Conservation (phyloP, 2,888 invertebrate species). For the Lagria hirta region DNA sequence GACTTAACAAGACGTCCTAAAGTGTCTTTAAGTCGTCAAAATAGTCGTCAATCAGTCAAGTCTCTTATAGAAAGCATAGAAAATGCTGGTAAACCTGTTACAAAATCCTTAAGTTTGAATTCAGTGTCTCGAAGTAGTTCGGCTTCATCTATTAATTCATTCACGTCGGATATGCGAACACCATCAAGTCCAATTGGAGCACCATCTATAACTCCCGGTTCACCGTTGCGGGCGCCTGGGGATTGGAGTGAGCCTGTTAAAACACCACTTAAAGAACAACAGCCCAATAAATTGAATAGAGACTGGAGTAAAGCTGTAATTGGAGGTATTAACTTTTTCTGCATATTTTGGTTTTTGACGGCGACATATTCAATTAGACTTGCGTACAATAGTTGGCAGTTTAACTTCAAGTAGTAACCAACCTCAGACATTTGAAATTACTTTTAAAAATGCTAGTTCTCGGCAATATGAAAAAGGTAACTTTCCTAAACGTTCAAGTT, state of each 20-base stretch:
- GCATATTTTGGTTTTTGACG: background rate
- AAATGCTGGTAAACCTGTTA: slow-evolving; percentile 73
- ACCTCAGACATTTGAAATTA: too few relatives aligned
- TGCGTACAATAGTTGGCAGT: too few relatives aligned
- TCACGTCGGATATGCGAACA: slow-evolving; percentile 55
- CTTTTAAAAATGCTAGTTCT: too few relatives aligned
- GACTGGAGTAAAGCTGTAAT: slow-evolving; percentile 46
- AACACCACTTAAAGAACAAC: slow-evolving; percentile 56
- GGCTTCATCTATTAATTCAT: slow-evolving; percentile 62
- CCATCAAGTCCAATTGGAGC: slow-evolving; percentile 46
- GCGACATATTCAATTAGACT: slow-evolving; percentile 1
- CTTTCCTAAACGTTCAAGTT: too few relatives aligned
- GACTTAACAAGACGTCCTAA: slow-evolving; percentile 63
- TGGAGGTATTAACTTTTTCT: slow-evolving; percentile 27
- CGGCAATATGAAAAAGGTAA: too few relatives aligned
- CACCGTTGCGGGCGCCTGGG: slow-evolving; percentile 55
- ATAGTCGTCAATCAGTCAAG: slow-evolving; percentile 84
- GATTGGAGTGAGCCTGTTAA: slow-evolving; percentile 59
- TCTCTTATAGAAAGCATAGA: slow-evolving; percentile 90
- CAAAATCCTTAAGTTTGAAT: slow-evolving; percentile 15
- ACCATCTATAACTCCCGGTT: slow-evolving; percentile 50
- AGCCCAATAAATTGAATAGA: slow-evolving; percentile 46
- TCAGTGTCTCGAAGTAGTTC: slow-evolving; percentile 60
- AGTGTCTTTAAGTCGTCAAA: slow-evolving; percentile 62
- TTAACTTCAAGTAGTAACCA: too few relatives aligned